These are phyloP conservation scores for Eremophila alpestris DNA, from an alignment of 2,797 vertebrate genomes.

Conservation along the genomic window DNA sequence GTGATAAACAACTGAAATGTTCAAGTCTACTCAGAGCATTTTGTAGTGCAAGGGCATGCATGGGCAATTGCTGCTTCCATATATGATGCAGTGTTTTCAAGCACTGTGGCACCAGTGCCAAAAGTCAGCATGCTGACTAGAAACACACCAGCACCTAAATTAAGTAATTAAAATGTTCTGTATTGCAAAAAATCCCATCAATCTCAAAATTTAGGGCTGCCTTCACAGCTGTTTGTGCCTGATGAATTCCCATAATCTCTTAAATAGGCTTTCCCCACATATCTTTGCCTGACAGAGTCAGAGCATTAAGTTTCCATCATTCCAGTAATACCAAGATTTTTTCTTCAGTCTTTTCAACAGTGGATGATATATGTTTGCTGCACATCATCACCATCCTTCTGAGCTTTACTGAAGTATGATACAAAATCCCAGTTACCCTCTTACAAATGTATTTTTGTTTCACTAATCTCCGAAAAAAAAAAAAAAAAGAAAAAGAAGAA, in stretches of 20 bases:
- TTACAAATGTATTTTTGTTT: background rate
- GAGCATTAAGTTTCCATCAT: background rate
- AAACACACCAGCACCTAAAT: background rate
- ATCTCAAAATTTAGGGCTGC: background rate
- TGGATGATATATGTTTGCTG: background rate
- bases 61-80: background rate
- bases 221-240: background rate
- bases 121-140: background rate
- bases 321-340: background rate
- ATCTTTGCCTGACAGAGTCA: background rate
- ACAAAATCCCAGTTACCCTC: background rate
- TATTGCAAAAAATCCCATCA: conserved; percentile 21
- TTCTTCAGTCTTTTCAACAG: background rate
- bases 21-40: background rate
- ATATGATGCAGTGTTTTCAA: background rate
- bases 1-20: conserved; percentile 27
- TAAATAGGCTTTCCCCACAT: background rate
- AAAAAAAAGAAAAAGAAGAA: background rate
- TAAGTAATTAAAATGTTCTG: background rate
- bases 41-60: background rate
- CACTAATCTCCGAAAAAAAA: background rate
- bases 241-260: background rate
- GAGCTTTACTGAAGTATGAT: background rate
- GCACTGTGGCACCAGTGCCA: background rate
- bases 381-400: background rate